Conservation (phyloP, 2,888 invertebrate species). For the Trypoxylon attenuatum region DNA sequence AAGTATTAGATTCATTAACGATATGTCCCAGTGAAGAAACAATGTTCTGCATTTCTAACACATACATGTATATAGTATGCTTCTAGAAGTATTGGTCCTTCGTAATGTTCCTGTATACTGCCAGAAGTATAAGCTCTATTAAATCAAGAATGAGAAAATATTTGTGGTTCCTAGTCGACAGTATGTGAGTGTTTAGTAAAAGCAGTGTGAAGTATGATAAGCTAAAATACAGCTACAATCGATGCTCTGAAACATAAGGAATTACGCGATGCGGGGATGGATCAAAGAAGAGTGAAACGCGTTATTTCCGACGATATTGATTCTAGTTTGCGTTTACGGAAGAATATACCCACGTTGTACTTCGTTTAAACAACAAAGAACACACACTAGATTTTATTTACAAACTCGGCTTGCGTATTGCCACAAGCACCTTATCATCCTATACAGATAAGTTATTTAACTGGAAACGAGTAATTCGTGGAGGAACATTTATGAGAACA, state of each 20-base stretch:
- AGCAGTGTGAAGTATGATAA: constrained; percentile 41
- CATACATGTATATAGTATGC: background rate
- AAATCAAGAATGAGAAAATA: constrained; percentile 25
- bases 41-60: too few species aligned
- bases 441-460: background rate
- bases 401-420: too few species aligned
- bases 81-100: background rate
- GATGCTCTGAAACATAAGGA: constrained; percentile 31
- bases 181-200: constrained; percentile 35
- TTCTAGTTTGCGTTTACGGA: too few species aligned
- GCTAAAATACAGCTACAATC: constrained; percentile 34
- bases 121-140: constrained; percentile 49
- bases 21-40: background rate
- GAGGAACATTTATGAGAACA: constrained; percentile 15
- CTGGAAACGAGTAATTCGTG: constrained; percentile 4
- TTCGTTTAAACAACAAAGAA: too few species aligned
- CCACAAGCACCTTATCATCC: too few species aligned
- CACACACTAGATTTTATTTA: too few species aligned
- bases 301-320: background rate
- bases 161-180: constrained; percentile 25
- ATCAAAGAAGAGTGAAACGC: background rate
- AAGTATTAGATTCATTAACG: background rate
- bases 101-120: background rate
- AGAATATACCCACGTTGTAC: too few species aligned
- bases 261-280: constrained; percentile 14